Base-by-base conservation (phyloP, 2,797 vertebrate species). In the Sebastes diaconus region DNA sequence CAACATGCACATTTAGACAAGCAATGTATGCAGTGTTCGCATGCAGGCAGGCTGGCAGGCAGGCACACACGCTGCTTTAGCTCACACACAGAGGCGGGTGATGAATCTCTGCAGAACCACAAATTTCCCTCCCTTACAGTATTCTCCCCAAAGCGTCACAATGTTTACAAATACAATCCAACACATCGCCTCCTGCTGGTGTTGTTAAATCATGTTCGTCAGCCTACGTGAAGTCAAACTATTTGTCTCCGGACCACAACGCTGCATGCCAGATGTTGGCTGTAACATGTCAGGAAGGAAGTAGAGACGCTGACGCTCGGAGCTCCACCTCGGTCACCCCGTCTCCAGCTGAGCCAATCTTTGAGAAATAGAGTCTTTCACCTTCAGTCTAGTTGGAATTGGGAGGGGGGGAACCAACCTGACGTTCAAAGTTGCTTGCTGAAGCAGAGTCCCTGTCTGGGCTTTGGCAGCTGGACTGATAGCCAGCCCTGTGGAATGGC, bases 391-490 rank as follows among this genome's bases (percentile, higher is more conserved):
- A 88, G 91, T 90, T 89, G 89, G 84, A 89, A 76, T 84, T 86
- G 73, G 75, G 75, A 52, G 75, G 61, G 73, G 70, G 74, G 74
- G 72, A 68, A 76, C 77, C 79, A 73, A 87, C 79, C 89, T 89
- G 92, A 91, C 81, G 89, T 90, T 91, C 86, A 86, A 83, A 90
- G 92, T 87, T 83, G 85, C 86, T 86, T 82, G 83, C 88, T 90
- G 84, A 86, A 81, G 86, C 88, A 85, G 80, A 89, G 81, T 91
- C 88, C 79, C 92, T 93, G 94, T 93, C 93, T 90, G 89, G 73
- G 87, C 75, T 90, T 77, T 94, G 94, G 93, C 94, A 95, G 93
- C 88, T 92, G 87, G 90, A 93, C 94, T 93, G 93, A 95, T 94
- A 94, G 93, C 86, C 85, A 83, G 90, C 81, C 87, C 84, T 59